These are phyloP conservation scores for Datnioides undecimradiatus DNA, from an alignment of 2,113 vertebrate genomes.

Conservation along the genomic window DNA sequence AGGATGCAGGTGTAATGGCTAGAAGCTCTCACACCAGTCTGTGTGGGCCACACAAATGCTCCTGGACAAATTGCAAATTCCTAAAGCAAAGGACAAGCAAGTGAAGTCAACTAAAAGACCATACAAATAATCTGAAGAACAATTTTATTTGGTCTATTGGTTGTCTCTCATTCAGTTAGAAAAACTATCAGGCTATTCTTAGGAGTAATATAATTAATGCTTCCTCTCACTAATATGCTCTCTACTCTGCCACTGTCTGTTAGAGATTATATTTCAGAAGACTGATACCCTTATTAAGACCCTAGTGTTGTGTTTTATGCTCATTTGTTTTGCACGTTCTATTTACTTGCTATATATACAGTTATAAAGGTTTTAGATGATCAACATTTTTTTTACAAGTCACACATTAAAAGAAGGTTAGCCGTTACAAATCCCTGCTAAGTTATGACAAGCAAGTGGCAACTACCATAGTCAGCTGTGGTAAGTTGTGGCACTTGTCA, in stretches of 20 bases:
- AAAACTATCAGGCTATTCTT: neutral
- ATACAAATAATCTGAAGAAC: neutral
- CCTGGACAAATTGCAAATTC: constrained; percentile 2
- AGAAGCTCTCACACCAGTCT: constrained; percentile 17
- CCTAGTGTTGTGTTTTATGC: neutral
- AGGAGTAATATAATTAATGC: neutral
- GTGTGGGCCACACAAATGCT: constrained; percentile 33
- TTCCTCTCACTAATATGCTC: neutral
- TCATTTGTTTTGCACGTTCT: neutral
- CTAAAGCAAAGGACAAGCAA: neutral
- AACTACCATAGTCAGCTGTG: neutral
- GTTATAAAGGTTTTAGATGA: neutral
- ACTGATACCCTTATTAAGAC: neutral
- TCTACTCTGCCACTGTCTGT: neutral
- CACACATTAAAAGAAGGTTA: neutral
- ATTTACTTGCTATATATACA: neutral
- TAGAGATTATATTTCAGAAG: neutral
- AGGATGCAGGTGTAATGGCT: constrained; percentile 49
- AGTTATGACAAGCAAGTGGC: constrained; percentile 11
- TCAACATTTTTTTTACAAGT: neutral
- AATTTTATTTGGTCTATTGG: neutral
- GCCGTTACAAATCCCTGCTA: neutral
- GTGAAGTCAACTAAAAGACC: neutral
- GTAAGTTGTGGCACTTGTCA: neutral
- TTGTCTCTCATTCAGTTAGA: neutral